Conservation (phyloP, 2,797 vertebrate genomes). For the Liasis olivaceus region DNA sequence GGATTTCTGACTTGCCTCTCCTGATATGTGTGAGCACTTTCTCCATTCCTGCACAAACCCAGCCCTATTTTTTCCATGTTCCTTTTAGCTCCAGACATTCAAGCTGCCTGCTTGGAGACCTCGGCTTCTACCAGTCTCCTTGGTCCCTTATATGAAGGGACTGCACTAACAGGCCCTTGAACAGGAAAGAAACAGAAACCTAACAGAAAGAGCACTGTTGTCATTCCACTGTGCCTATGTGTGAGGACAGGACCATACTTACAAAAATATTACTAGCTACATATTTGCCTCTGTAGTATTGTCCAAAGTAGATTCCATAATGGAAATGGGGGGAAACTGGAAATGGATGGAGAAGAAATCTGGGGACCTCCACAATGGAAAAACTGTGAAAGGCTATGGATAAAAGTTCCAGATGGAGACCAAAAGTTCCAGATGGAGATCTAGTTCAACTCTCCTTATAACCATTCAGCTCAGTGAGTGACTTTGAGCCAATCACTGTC, state of each 20-base stretch:
- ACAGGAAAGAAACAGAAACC: not conserved
- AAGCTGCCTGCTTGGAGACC: not conserved
- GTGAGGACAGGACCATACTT: too few relatives aligned
- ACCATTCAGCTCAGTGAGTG: not conserved
- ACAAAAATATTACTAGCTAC: not conserved
- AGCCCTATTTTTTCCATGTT: not conserved
- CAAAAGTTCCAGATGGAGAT: not conserved
- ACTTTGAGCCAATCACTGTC: not conserved
- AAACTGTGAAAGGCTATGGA: not conserved
- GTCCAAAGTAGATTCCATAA: not conserved
- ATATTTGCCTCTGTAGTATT: not conserved
- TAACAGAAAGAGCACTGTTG: not conserved
- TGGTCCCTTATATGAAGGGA: not conserved
- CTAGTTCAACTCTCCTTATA: not conserved
- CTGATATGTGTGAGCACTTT: not conserved
- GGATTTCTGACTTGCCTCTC: not conserved
- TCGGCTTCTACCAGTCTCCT: not conserved
- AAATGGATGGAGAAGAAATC: not conserved
- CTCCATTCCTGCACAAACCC: not conserved
- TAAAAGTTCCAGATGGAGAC: not conserved
- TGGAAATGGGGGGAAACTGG: not conserved
- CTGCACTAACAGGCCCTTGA: not conserved
- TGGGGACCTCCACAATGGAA: not conserved
- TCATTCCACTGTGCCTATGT: too few relatives aligned
- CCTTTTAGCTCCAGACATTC: not conserved